Percentiles rank a stretch among this genome's conserved stretches.
Evolutionary conservation across 2,113 vertebrate species (phyloP).

Genomic region (Heloderma charlesbogerti): DNA sequence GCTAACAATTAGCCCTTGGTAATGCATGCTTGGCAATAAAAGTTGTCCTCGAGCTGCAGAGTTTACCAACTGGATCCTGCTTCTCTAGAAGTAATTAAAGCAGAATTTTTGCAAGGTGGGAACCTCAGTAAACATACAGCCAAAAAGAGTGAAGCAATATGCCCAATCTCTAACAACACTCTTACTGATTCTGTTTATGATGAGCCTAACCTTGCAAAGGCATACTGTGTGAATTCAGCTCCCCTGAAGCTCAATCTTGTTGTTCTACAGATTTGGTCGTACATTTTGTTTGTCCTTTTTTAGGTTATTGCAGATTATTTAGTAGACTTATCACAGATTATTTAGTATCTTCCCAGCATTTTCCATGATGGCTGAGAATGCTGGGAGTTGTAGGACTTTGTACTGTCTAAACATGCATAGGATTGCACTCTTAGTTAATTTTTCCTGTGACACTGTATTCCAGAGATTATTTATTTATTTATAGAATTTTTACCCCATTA

Average conservation of each 20-base stretch:
- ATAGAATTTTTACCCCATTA: not conserved
- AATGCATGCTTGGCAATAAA: conserved; percentile 80
- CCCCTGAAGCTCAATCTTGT: not conserved
- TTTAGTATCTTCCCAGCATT: not conserved
- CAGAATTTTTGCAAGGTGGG: conserved; percentile 56
- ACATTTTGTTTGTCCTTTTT: not conserved
- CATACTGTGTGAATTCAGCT: not conserved
- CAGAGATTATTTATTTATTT: not conserved
- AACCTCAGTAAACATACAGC: conserved; percentile 27
- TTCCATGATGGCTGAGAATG: no score
- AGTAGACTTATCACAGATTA: not conserved
- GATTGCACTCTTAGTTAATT: not conserved
- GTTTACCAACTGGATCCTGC: conserved; percentile 64
- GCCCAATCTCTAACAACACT: not conserved
- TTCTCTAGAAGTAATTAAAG: conserved; percentile 68
- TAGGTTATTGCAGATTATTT: not conserved
- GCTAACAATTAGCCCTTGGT: conserved; percentile 81
- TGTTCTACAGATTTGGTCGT: not conserved
- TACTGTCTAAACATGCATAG: no score
- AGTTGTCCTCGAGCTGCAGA: conserved; percentile 70
- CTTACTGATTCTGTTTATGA: not conserved
- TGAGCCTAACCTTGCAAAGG: not conserved
- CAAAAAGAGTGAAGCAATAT: conserved; percentile 28
- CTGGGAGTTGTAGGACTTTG: no score
- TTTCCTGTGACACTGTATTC: not conserved